A percentile compares a stretch with the other conserved stretches of the same genome.
These are phyloP conservation scores for Liopterus haemorrhoidalis DNA, from an alignment of 2,888 invertebrate genomes.

Conservation along the genomic window DNA sequence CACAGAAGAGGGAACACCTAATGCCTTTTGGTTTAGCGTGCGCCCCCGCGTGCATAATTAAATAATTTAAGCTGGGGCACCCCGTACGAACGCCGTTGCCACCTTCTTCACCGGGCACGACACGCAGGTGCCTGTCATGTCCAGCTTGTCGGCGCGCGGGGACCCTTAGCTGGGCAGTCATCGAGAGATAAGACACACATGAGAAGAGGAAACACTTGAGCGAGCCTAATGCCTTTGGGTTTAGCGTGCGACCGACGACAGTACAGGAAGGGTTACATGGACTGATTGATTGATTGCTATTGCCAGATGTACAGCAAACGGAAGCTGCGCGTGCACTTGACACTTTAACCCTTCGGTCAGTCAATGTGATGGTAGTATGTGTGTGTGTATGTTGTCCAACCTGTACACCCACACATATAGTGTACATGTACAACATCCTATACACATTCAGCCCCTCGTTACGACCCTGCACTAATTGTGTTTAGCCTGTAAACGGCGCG, in stretches of 20 bases:
- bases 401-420: no score
- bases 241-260: no score
- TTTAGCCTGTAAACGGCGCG: slow-evolving; percentile 47
- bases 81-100: slow-evolving; percentile 26
- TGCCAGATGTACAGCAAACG: slow-evolving; percentile 36
- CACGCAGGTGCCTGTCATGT: slow-evolving; percentile 45
- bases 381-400: no score
- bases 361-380: not conserved
- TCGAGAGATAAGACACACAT: no score
- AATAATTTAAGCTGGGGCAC: slow-evolving; percentile 23
- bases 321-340: slow-evolving; percentile 44
- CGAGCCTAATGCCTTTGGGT: not conserved
- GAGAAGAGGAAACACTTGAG: no score
- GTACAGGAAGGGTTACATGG: slow-evolving; percentile 7
- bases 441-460: no score
- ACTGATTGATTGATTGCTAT: slow-evolving; percentile 6
- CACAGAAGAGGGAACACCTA: no score
- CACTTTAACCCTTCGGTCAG: slow-evolving; percentile 30
- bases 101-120: slow-evolving; percentile 40
- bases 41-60: slow-evolving; percentile 19
- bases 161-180: no score
- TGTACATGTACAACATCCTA: no score
- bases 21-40: slow-evolving; percentile 13
- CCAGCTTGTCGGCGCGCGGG: no score
- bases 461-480: slow-evolving; percentile 42